Evolutionary conservation across 2,888 invertebrate genomes (phyloP).

Genomic region (Cristatella mucedo): DNA sequence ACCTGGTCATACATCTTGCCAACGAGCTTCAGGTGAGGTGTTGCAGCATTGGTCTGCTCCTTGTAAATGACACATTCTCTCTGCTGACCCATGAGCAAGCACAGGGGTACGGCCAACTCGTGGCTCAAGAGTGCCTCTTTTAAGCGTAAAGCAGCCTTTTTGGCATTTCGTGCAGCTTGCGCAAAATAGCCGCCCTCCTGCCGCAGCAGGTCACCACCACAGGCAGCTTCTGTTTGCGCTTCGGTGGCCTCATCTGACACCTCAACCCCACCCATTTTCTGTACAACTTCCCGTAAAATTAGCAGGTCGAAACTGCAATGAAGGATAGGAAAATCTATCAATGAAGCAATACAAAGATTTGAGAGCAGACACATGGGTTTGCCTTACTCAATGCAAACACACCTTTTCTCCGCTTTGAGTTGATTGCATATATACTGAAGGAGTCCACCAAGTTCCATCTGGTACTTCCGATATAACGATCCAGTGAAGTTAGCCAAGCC

Average conservation of each 20-base stretch:
- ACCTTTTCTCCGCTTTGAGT: slow-evolving; percentile 87
- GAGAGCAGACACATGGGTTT: too few species aligned
- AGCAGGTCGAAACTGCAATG: slow-evolving; percentile 66
- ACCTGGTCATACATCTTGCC: slow-evolving; percentile 55
- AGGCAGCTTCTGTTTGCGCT: slow-evolving; percentile 89
- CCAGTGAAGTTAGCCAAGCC: slow-evolving; percentile 80
- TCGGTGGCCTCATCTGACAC: slow-evolving; percentile 86
- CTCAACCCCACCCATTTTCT: slow-evolving; percentile 98
- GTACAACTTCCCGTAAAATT: slow-evolving; percentile 87
- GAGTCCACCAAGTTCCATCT: slow-evolving; percentile 80
- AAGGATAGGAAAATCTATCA: slow-evolving; percentile 16
- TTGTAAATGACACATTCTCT: slow-evolving; percentile 76
- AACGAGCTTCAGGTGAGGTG: slow-evolving; percentile 51
- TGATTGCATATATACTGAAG: slow-evolving; percentile 94
- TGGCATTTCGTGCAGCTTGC: slow-evolving; percentile 86
- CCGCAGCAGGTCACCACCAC: slow-evolving; percentile 82
- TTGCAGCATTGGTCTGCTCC: slow-evolving; percentile 20
- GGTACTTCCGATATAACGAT: slow-evolving; percentile 88
- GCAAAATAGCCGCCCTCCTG: slow-evolving; percentile 60
- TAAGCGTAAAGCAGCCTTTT: slow-evolving; percentile 78
- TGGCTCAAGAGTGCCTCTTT: slow-evolving; percentile 87
- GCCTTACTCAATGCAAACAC: too few species aligned
- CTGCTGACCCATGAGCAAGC: slow-evolving; percentile 88
- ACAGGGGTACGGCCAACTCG: slow-evolving; percentile 69
- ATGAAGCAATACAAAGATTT: slow-evolving; percentile 8